Evolutionary conservation across 2,888 invertebrate genomes (phyloP), one percentile per base, ranked within the genome.

Genomic region (Dynastes hyllus): DNA sequence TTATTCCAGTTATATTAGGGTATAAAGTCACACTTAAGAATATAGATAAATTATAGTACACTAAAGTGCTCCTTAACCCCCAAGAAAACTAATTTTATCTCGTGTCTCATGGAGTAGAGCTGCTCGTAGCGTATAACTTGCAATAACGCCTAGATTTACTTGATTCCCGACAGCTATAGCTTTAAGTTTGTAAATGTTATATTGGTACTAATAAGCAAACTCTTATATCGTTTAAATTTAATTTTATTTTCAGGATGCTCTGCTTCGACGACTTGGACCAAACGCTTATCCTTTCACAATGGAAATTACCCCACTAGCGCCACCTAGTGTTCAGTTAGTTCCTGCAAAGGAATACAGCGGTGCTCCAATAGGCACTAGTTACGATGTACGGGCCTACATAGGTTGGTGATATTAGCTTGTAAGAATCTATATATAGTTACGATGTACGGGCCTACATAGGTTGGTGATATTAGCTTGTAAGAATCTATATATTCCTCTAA

Each of bases 311-410:
- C 93, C 95, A 51, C 90, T 96, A 82, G 96, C 96, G 73, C 97
- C 97, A n/a, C 97, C 97, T 27, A 96, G 96, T 85, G 96, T 97
- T 63, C 96, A 96, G 87, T 90, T 97, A 83, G 96, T 96, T 27
- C 97, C 97, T 0, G 97, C 97, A 2, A 96, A 97, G 88, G 95
- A 96, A 86, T 97, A 97, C 90, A 94, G 94, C 82, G 97, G 97
- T 0, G 96, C 96, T 0, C 97, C 97, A 0, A 96, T 97, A 73
- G 97, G 97, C 9, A 97, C 96, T 70, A 96, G 96, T 78, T 97
- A 97, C 86, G 97, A 97, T 86, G 93, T 97, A 69, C 92, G 96
- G 86, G 95, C 95, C 82, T 97, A 94, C 87, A 93, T 95, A 80
- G 96, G 96, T 96, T 90, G 93, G 93, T 78, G 51, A 13, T 9